Evolutionary conservation across 2,888 invertebrate genomes (phyloP).

Genomic region (Altica lythri): DNA sequence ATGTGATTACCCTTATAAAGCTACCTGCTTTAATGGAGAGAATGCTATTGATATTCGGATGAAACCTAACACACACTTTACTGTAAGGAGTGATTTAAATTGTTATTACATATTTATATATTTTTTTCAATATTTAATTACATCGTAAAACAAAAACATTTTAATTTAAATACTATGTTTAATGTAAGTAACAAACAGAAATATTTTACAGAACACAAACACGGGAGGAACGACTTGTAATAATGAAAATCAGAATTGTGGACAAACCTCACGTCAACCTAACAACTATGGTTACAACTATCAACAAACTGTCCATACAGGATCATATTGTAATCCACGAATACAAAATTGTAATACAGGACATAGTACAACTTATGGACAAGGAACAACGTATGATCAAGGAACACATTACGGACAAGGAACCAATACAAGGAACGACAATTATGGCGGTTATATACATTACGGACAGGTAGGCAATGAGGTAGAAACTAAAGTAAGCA

Average conservation of each 20-base stretch:
- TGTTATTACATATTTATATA: too few relatives aligned
- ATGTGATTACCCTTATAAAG: slow-evolving; percentile 63
- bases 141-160: background rate
- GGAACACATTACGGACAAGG: background rate
- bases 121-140: too few relatives aligned
- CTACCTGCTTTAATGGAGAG: slow-evolving; percentile 53
- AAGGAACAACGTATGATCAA: background rate
- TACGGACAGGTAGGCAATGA: too few relatives aligned
- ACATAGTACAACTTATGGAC: slow-evolving; percentile 1
- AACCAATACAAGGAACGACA: too few relatives aligned
- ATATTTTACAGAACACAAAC: background rate
- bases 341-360: slow-evolving; percentile 27
- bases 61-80: slow-evolving; percentile 7
- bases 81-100: too few relatives aligned
- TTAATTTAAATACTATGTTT: slow-evolving; percentile 14
- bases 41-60: slow-evolving; percentile 13
- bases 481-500: too few relatives aligned
- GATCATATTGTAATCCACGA: slow-evolving; percentile 22
- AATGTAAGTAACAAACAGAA: too few relatives aligned
- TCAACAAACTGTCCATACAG: background rate
- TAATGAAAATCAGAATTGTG: background rate
- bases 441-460: too few relatives aligned
- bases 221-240: background rate
- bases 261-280: background rate
- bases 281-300: slow-evolving; percentile 4